Percentiles rank a stretch among this genome's conserved stretches.
These are phyloP conservation scores for Corythaixoides concolor DNA, from an alignment of 2,113 vertebrate species.

Conservation along the genomic window DNA sequence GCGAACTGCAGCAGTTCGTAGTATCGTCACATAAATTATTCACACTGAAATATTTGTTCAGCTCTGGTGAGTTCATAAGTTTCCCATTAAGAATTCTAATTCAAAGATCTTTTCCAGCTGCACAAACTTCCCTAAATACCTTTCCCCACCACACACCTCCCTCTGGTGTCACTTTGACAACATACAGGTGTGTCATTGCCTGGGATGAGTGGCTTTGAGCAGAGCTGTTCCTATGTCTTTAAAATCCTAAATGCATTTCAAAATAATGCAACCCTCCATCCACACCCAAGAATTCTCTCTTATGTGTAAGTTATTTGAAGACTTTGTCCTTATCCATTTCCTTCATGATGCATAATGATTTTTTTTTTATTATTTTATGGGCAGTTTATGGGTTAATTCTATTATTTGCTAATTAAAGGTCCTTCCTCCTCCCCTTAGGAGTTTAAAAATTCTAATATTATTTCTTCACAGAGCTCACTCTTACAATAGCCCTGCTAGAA, in stretches of 20 bases:
- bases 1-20: not conserved
- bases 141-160: not conserved
- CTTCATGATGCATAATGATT: not conserved
- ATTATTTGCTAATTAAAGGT: not conserved
- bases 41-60: not conserved
- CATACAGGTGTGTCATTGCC: not conserved
- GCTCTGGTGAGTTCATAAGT: not conserved
- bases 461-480: not conserved
- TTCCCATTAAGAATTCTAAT: constrained; percentile 43
- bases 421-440: not conserved
- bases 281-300: not conserved
- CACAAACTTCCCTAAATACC: constrained; percentile 21
- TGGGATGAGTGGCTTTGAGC: not conserved
- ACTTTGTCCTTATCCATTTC: not conserved
- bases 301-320: not conserved
- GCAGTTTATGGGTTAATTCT: not conserved
- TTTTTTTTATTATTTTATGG: not conserved
- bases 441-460: not conserved
- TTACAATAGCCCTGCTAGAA: not conserved
- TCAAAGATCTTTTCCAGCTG: constrained; percentile 36
- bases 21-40: constrained; percentile 9
- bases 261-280: not conserved
- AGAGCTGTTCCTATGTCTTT: not conserved
- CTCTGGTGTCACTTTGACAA: not conserved
- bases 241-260: not conserved